phyloP scores from a whole-genome alignment of 2,888 invertebrate genomes.

The Acrobasis consociella region DNA sequence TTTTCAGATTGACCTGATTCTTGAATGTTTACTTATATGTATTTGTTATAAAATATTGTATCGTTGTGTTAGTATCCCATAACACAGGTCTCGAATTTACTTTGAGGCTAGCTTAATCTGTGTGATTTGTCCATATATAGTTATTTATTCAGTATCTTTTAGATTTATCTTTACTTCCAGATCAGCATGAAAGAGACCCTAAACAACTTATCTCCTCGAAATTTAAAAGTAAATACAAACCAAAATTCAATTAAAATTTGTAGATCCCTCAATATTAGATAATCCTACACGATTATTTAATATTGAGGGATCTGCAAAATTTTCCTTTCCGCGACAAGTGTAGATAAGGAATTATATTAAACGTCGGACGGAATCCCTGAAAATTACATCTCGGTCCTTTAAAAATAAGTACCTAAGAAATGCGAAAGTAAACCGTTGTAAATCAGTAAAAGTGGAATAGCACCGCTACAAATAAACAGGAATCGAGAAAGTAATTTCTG shows the following conservation, averaged over 20 bases:
- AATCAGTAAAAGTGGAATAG: conserved; percentile 26
- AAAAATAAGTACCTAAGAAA: conserved; percentile 21
- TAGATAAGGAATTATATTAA: conserved; percentile 9
- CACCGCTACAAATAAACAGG: not conserved
- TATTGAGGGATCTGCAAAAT: too few species aligned
- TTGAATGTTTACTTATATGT: too few species aligned
- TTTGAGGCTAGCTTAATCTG: too few species aligned
- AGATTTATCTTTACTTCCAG: too few species aligned
- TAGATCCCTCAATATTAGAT: conserved; percentile 20
- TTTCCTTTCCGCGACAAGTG: conserved; percentile 1
- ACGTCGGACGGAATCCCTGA: conserved; percentile 5
- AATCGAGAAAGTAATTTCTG: too few species aligned
- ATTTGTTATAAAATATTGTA: too few species aligned
- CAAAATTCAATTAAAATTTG: conserved; percentile 25
- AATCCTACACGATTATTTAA: too few species aligned
- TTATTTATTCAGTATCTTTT: too few species aligned
- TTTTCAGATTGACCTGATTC: too few species aligned
- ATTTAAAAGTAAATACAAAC: conserved; percentile 21
- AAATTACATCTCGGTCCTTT: conserved; percentile 15
- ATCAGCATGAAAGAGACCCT: not conserved
- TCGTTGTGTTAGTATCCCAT: too few species aligned
- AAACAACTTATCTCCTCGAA: conserved; percentile 7
- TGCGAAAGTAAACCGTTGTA: conserved; percentile 22
- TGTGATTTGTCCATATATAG: too few species aligned
- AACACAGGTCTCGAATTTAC: too few species aligned